These are phyloP conservation scores for Drosophila grimshawi DNA, from an alignment of 1,140 invertebrate species.

Conservation along the genomic window DNA sequence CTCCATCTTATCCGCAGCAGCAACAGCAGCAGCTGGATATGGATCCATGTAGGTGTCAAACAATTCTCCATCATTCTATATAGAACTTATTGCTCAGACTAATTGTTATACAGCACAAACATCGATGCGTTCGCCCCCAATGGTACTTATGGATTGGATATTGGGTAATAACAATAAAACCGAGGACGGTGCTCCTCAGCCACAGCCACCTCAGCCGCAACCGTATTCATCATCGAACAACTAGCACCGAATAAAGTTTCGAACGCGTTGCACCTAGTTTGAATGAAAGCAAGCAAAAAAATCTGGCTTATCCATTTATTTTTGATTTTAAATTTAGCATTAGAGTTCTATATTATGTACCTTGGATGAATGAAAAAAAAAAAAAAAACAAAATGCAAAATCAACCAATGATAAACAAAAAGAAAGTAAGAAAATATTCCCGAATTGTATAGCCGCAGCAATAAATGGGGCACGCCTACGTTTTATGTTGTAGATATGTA, in stretches of 20 bases:
- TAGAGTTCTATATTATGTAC: slow-evolving; percentile 68
- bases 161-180: slow-evolving; percentile 86
- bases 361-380: slow-evolving; percentile 45
- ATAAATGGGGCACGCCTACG: slow-evolving; percentile 24
- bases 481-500: slow-evolving; percentile 82
- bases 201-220: neutral
- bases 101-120: slow-evolving; percentile 87
- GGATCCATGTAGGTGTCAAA: slow-evolving; percentile 85
- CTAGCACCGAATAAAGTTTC: slow-evolving; percentile 12
- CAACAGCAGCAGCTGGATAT: slow-evolving; percentile 86
- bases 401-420: slow-evolving; percentile 13
- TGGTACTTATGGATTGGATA: slow-evolving; percentile 91
- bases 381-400: slow-evolving; percentile 18
- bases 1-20: slow-evolving; percentile 86
- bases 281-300: slow-evolving; percentile 13
- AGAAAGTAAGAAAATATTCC: slow-evolving; percentile 25
- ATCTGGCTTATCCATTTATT: slow-evolving; percentile 28
- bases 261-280: slow-evolving; percentile 6
- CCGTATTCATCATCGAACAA: slow-evolving; percentile 8
- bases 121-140: slow-evolving; percentile 89
- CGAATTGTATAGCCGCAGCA: slow-evolving; percentile 42
- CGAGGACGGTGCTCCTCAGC: slow-evolving; percentile 39
- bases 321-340: slow-evolving; percentile 39
- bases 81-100: neutral
- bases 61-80: neutral